A percentile compares a stretch with the other conserved stretches of the same genome.
Evolutionary conservation across 2,113 vertebrate genomes (phyloP).

Genomic region (Chinchilla lanigera): DNA sequence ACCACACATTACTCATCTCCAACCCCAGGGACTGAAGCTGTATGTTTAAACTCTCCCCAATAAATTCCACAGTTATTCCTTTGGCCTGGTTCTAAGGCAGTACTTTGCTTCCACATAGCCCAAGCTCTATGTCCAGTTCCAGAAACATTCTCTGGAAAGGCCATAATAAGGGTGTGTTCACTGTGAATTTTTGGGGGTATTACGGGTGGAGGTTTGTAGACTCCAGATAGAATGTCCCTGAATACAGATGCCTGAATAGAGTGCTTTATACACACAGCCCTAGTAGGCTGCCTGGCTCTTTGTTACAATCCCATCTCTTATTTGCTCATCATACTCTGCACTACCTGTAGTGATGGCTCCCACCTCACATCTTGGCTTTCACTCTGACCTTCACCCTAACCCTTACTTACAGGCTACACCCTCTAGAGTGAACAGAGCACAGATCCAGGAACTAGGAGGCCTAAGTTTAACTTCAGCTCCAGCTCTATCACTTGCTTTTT

Average conservation of each 20-base stretch:
- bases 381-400: background rate
- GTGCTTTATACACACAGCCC: background rate
- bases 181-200: background rate
- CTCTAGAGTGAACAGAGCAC: background rate
- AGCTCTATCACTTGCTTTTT: background rate
- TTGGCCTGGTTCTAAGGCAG: background rate
- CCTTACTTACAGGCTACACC: background rate
- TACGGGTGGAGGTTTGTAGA: background rate
- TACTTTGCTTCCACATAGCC: background rate
- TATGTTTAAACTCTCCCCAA: background rate
- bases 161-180: background rate
- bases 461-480: background rate
- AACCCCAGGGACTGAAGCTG: background rate
- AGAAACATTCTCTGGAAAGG: constrained; percentile 22
- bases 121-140: background rate
- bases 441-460: background rate
- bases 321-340: too few species aligned
- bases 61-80: constrained; percentile 4
- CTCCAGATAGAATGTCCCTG: background rate
- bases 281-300: background rate
- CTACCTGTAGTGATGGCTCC: background rate
- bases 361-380: background rate
- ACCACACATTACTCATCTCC: background rate
- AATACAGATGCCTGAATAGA: background rate
- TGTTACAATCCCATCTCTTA: background rate